Percentiles rank a stretch among this genome's conserved stretches.
phyloP scores from a whole-genome alignment of 2,113 vertebrate genomes.

The Aegypius monachus region DNA sequence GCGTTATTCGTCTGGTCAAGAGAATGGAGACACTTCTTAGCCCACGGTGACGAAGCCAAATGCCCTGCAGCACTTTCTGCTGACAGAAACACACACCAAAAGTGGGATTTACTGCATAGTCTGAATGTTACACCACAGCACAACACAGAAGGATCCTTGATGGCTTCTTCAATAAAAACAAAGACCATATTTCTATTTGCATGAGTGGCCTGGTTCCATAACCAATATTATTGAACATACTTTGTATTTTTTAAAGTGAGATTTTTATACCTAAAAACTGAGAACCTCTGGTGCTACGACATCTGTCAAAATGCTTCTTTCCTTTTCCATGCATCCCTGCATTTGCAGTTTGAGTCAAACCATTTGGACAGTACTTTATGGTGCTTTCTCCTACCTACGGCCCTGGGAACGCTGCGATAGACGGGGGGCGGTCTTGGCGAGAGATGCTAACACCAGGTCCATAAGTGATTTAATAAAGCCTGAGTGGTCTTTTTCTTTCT shows the following conservation, averaged over 20 bases:
- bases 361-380: background rate
- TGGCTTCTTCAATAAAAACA: background rate
- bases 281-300: background rate
- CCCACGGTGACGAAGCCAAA: background rate
- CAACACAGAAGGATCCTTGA: background rate
- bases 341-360: background rate
- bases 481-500: background rate
- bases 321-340: background rate
- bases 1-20: background rate
- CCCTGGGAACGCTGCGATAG: accelerated
- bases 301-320: background rate
- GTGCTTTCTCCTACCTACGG: background rate
- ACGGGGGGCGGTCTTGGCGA: background rate
- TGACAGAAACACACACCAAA: background rate
- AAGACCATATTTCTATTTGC: background rate
- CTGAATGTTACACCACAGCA: background rate
- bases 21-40: background rate
- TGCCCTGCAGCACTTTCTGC: background rate
- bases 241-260: background rate
- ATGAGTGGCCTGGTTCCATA: background rate
- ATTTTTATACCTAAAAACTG: background rate
- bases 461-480: background rate
- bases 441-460: background rate
- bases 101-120: background rate
- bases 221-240: background rate